Percentiles rank a stretch among this genome's conserved stretches.
Conservation (phyloP, 2,797 vertebrate species). For the Pseudomugil tenellus region DNA sequence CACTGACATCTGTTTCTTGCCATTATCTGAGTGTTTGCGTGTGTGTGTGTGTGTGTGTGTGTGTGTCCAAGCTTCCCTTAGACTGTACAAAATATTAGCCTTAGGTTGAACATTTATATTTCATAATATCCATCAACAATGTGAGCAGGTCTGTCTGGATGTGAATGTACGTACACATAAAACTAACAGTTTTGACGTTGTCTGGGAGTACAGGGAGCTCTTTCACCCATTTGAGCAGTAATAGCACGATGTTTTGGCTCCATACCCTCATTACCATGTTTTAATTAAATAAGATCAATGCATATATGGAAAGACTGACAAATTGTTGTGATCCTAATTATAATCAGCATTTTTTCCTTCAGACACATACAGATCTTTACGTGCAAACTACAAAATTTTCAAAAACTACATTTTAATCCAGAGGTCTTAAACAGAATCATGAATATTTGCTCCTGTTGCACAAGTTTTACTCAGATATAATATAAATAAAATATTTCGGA, state of each 20-base stretch:
- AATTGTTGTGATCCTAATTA: slow-evolving; percentile 1
- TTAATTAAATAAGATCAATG: background rate
- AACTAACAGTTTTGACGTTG: background rate
- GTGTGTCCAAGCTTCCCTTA: slow-evolving; percentile 11
- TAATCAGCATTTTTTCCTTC: background rate
- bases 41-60: background rate
- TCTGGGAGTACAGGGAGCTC: slow-evolving; percentile 3
- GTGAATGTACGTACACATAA: background rate
- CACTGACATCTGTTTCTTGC: slow-evolving; percentile 51
- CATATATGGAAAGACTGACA: slow-evolving; percentile 4
- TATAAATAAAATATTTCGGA: background rate
- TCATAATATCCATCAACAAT: slow-evolving; percentile 5
- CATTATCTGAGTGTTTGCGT: slow-evolving; percentile 10
- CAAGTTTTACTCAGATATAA: background rate
- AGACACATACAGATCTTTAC: background rate
- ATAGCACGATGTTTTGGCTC: slow-evolving; percentile 12
- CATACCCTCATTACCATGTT: slow-evolving; percentile 6
- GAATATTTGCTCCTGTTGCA: background rate
- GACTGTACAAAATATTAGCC: slow-evolving; percentile 10
- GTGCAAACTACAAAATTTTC: background rate
- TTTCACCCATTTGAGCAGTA: slow-evolving; percentile 17
- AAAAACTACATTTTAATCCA: slow-evolving; percentile 10
- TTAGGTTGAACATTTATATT: slow-evolving; percentile 8
- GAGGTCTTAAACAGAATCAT: background rate
- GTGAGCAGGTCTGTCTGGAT: background rate